Conservation (phyloP, 1,140 invertebrate genomes). For the Pachypeltis micranthus region DNA sequence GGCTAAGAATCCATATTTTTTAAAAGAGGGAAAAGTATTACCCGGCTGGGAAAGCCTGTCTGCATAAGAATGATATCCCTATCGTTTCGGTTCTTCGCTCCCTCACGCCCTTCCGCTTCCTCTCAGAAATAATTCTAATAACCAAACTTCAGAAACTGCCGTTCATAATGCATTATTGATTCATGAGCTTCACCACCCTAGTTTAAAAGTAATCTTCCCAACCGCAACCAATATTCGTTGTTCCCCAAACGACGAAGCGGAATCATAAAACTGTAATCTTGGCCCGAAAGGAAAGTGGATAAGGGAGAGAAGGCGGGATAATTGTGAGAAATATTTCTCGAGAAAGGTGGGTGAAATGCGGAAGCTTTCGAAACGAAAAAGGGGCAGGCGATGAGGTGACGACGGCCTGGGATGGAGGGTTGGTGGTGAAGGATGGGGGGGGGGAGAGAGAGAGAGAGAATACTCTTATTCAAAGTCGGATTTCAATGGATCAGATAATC, state of each 20-base stretch:
- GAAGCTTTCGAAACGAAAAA: background rate
- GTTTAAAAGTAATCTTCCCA: conserved; percentile 6
- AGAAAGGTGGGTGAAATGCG: conserved; percentile 1
- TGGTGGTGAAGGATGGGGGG: background rate
- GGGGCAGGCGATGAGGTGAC: background rate
- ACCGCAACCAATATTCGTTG: conserved; percentile 7
- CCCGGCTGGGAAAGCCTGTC: background rate
- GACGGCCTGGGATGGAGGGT: background rate
- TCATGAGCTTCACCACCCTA: conserved; percentile 7
- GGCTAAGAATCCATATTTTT: background rate
- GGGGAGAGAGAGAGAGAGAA: background rate
- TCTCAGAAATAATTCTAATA: conserved; percentile 4
- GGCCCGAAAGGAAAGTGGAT: conserved; percentile 4
- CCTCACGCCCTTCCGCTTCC: background rate
- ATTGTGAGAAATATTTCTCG: conserved; percentile 6
- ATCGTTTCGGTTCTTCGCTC: background rate
- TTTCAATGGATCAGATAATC: conserved; percentile 3
- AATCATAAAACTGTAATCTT: conserved; percentile 10
- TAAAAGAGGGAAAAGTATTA: background rate
- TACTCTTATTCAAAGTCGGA: background rate
- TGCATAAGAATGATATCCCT: background rate
- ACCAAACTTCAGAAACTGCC: conserved; percentile 7
- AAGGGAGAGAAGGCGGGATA: background rate
- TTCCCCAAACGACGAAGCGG: background rate
- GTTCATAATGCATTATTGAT: conserved; percentile 10